A percentile compares a stretch with the other conserved stretches of the same genome.
Evolutionary conservation across 2,113 vertebrate genomes (phyloP).

Genomic region (Actinemys pallida): DNA sequence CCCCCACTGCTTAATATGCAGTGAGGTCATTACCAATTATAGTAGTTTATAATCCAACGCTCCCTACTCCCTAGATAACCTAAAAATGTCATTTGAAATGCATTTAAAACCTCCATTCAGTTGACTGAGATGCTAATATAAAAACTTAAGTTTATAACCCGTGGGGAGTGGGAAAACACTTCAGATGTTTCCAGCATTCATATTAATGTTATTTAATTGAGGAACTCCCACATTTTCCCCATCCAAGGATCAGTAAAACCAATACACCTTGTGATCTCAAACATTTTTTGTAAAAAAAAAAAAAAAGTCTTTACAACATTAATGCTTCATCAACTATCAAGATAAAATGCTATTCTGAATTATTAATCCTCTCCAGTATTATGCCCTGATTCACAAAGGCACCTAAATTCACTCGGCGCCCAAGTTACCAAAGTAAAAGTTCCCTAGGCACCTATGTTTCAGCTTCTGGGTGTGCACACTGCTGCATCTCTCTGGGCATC

Average conservation of each 20-base stretch:
- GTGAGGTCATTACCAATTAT: background rate
- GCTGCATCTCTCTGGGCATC: background rate
- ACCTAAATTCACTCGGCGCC: background rate
- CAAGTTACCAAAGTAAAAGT: background rate
- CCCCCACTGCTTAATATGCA: background rate
- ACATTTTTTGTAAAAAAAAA: background rate
- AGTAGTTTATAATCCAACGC: background rate
- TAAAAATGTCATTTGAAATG: background rate
- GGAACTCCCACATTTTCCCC: constrained; percentile 34
- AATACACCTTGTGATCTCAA: background rate
- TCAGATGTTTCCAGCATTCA: constrained; percentile 23
- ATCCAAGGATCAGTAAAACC: constrained; percentile 12
- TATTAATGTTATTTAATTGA: constrained; percentile 33
- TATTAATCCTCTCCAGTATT: background rate
- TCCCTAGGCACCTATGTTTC: background rate
- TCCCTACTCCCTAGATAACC: background rate
- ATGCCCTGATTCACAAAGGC: background rate
- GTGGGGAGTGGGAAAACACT: background rate
- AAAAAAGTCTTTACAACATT: background rate
- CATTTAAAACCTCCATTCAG: background rate
- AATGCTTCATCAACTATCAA: background rate
- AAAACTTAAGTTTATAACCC: background rate
- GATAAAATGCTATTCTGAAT: background rate
- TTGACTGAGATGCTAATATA: background rate
- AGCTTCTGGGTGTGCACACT: background rate